phyloP scores from a whole-genome alignment of 2,113 vertebrate species.

The Phylloscopus trochiloides region DNA sequence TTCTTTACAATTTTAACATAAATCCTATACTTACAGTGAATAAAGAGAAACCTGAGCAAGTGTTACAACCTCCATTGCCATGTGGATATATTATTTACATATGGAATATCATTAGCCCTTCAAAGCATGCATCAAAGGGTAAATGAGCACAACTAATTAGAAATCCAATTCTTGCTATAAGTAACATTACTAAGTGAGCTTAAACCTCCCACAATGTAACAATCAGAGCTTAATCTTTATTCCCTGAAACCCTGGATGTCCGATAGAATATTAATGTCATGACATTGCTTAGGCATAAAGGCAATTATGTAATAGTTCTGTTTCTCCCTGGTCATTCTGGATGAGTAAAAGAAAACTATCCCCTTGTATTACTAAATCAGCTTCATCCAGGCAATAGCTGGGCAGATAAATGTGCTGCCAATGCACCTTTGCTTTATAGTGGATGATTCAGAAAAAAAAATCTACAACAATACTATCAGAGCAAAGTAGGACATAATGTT shows the following conservation, averaged over 20 bases:
- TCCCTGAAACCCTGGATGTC: neutral
- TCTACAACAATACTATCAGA: neutral
- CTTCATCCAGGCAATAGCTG: neutral
- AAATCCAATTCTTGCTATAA: constrained; percentile 60
- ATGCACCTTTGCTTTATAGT: neutral
- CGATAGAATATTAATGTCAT: constrained; percentile 35
- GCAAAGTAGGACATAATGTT: constrained; percentile 23
- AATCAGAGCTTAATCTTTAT: constrained; percentile 37
- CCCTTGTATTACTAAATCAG: neutral
- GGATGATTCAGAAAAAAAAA: neutral
- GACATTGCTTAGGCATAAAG: constrained; percentile 42
- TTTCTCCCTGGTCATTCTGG: neutral
- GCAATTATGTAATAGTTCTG: constrained; percentile 22
- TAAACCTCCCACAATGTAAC: neutral
- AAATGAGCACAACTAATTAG: constrained; percentile 50
- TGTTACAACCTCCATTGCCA: neutral
- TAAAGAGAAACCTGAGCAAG: neutral
- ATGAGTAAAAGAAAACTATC: neutral
- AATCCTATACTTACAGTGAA: neutral
- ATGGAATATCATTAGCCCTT: constrained; percentile 36
- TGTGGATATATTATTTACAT: neutral
- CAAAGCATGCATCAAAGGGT: constrained; percentile 22
- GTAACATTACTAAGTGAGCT: constrained; percentile 43
- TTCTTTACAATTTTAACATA: neutral
- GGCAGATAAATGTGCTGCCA: neutral